Base-by-base conservation (phyloP, 1,140 invertebrate species). In the Penaeus indicus region DNA sequence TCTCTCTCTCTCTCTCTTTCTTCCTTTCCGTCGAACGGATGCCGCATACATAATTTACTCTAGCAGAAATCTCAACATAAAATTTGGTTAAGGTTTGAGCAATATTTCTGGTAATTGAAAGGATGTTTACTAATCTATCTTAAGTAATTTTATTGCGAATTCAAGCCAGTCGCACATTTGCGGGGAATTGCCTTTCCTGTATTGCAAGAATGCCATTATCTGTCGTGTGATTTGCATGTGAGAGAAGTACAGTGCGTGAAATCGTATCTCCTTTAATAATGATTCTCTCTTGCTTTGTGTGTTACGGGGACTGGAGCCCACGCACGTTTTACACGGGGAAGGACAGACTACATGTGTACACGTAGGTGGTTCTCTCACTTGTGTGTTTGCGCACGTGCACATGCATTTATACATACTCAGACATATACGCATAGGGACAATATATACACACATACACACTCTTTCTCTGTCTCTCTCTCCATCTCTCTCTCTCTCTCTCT, bases 401-500 rank as follows among this genome's bases (percentile, higher is more conserved):
- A 84, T 25, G 47, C 13, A 72, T 25, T 64, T 13, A 69, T 25
- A 84, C 27, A 84, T 8, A 25, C 21, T 38, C 21, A 84, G 3
- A 84, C 38, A 84, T 27, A 69, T 13, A 64, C 8, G 64, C 62
- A 5, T 16, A 42, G 4, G 18, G 13, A 47, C 42, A 54, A 67
- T 84, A 47, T 69, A 67, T 69, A 42, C 69, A 19, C 61, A 19
- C 32, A 22, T 60, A 16, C 47, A 21, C 64, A 0, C 25, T n/a
- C n/a, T n/a, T n/a, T n/a, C n/a, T n/a, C n/a, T n/a, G n/a, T n/a
- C n/a, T n/a, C 47, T 83, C 47, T 83, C 42, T 32, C 61, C 64
- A 7, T 79, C 21, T 79, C 21, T 38, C 22, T 79, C 25, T 79
- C 10, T 79, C 10, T 79, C 61, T 84, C 60, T 84, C 60, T 63